Evolutionary conservation across 2,113 vertebrate species (phyloP), one percentile per base, ranked within the genome.

Genomic region (Pelusios castaneus): DNA sequence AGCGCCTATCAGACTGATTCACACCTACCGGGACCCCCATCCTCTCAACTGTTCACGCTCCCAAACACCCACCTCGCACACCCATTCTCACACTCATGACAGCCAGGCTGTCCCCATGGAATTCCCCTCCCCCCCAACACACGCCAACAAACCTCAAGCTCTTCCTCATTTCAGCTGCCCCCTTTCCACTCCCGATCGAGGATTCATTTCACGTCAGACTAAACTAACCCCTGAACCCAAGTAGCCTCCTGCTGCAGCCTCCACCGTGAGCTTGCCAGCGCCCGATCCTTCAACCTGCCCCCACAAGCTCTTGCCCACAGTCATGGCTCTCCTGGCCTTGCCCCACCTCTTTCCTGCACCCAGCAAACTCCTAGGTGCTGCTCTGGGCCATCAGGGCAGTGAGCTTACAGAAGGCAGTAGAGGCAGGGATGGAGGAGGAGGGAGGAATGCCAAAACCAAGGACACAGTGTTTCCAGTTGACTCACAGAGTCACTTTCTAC

Each of bases 391-490:
- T 27, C 73, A 41, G 25, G 73, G 73, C 73, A 41, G 41, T 11
- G 6, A 70, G 31, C 29, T 60, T 34, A 60, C 29, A 60, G 58
- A 60, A 60, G 58, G 29, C 13, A 1, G 29, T 34, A 13, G 8
- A 43, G 76, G 34, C 34, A 63, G 24, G 56, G 29, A 41, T 27
- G 16, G 38, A 12, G 45, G 27, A 75, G 49, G 43, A 76, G 24
- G 75, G 17, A 55, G 9, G n/a, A 34, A 4, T 43, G 73, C 41
- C 43, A 56, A 86, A 55, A 41, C 7, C 25, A 52, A 43, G 41
- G 47, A 24, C 25, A 41, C 1, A 0, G 27, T 2, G 0, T 45
- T 80, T 3, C 0, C 4, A 3, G 27, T 31, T 80, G 79, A 55
- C 77, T 60, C 80, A 80, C 10, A 80, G 51, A 21, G 5, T 52